phyloP scores from a whole-genome alignment of 2,888 invertebrate genomes.

The Drosophila atroscutellata region DNA sequence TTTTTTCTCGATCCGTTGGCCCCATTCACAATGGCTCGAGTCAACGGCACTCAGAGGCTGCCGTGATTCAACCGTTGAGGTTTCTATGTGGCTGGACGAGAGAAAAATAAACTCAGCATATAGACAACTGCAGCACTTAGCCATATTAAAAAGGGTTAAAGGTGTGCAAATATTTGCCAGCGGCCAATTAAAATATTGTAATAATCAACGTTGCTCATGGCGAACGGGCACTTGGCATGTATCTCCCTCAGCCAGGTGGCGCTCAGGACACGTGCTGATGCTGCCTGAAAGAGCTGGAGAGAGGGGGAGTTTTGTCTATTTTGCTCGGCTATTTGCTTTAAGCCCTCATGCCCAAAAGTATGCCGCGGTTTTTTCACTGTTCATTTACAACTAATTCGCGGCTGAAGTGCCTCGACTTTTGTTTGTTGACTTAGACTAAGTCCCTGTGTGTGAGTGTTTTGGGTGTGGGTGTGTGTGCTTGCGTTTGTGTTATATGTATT shows the following conservation, averaged over 20 bases:
- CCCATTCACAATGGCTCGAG: conserved; percentile 24
- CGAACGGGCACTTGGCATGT: conserved; percentile 1
- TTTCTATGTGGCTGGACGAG: conserved; percentile 35
- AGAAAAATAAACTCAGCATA: conserved; percentile 39
- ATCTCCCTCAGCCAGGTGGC: conserved; percentile 31
- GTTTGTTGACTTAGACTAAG: conserved; percentile 50
- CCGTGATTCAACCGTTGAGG: conserved; percentile 36
- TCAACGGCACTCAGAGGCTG: conserved; percentile 22
- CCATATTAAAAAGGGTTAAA: conserved; percentile 82
- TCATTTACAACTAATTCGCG: conserved; percentile 59
- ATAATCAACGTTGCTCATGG: conserved; percentile 57
- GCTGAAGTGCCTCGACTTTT: conserved; percentile 51
- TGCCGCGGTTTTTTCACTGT: conserved; percentile 37
- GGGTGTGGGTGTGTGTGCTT: conserved; percentile 3
- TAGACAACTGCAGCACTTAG: conserved; percentile 63
- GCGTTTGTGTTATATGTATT: background rate
- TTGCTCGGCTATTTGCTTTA: conserved; percentile 51
- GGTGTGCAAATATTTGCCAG: conserved; percentile 77
- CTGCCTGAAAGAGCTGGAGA: background rate
- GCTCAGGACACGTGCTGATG: conserved; percentile 36
- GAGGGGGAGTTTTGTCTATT: background rate
- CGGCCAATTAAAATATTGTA: conserved; percentile 79
- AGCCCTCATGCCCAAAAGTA: conserved; percentile 65
- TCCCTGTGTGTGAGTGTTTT: conserved; percentile 5
- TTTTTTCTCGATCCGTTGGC: conserved; percentile 22